These are phyloP conservation scores for Genyomyrus donnyi DNA, from an alignment of 2,113 vertebrate genomes.

Conservation along the genomic window DNA sequence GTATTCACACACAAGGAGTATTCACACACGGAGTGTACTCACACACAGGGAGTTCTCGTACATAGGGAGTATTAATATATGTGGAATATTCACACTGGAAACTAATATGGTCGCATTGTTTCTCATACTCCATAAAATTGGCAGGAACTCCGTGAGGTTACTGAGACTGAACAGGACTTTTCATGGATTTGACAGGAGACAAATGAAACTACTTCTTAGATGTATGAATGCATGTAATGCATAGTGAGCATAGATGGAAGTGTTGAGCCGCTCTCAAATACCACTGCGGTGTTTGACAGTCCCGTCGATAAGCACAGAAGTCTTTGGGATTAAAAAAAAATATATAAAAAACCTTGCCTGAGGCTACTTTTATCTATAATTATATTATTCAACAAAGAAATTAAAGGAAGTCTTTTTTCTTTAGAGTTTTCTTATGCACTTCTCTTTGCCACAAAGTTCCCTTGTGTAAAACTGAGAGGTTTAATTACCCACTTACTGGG, in stretches of 20 bases:
- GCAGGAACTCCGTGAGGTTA: not conserved
- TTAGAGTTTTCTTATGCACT: not conserved
- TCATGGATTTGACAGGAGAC: slow-evolving; percentile 1
- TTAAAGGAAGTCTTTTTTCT: slow-evolving; percentile 16
- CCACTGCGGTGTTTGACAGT: slow-evolving; percentile 15
- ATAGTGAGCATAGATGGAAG: slow-evolving; percentile 4
- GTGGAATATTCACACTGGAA: not conserved
- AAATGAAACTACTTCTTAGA: slow-evolving; percentile 1
- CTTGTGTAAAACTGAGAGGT: slow-evolving; percentile 26
- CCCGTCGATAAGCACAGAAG: slow-evolving; percentile 8
- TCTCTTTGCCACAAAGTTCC: slow-evolving; percentile 1
- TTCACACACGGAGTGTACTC: no score
- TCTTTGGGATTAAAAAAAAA: slow-evolving; percentile 31
- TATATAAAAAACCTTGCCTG: slow-evolving; percentile 30
- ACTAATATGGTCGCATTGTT: not conserved
- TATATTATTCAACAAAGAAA: slow-evolving; percentile 32
- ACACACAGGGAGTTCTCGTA: no score
- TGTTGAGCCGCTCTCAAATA: not conserved
- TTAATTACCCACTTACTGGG: slow-evolving; percentile 49
- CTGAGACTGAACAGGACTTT: not conserved
- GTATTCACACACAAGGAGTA: no score
- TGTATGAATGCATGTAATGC: slow-evolving; percentile 8
- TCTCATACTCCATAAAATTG: not conserved
- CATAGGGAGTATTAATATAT: not conserved
- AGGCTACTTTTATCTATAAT: slow-evolving; percentile 31